Evolutionary conservation across 1,140 invertebrate species (phyloP).

Genomic region (Trissolcus basalis): DNA sequence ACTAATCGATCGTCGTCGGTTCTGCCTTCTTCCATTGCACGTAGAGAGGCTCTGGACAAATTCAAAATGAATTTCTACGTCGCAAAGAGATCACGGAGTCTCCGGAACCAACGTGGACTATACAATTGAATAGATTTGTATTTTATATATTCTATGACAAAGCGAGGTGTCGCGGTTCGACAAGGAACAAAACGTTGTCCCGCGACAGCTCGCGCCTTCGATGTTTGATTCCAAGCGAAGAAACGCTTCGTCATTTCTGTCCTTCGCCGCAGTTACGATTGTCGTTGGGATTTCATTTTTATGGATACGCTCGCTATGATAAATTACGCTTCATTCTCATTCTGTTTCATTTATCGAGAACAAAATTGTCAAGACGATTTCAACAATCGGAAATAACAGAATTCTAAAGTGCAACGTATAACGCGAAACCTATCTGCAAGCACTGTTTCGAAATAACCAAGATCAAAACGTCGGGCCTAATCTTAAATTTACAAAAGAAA

Average conservation of each 20-base stretch:
- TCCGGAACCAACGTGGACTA: conserved; percentile 61
- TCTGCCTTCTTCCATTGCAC: conserved; percentile 25
- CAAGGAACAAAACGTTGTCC: conserved; percentile 51
- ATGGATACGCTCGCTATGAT: conserved; percentile 29
- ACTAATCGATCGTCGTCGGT: conserved; percentile 43
- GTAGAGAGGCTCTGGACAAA: conserved; percentile 29
- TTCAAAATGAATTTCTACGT: conserved; percentile 3
- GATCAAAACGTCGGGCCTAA: too few relatives aligned
- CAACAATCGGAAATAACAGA: too few relatives aligned
- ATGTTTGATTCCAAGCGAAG: conserved; percentile 67
- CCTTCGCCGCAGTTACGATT: conserved; percentile 63
- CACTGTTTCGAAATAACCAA: too few relatives aligned
- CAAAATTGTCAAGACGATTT: neutral
- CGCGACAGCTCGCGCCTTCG: conserved; percentile 63
- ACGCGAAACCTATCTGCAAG: too few relatives aligned
- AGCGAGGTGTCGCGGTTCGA: conserved; percentile 21
- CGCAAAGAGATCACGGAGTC: conserved; percentile 65
- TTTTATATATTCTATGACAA: conserved; percentile 3
- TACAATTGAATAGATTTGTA: conserved; percentile 48
- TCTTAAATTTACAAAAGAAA: too few relatives aligned
- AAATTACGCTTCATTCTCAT: conserved; percentile 1
- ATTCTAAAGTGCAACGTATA: too few relatives aligned
- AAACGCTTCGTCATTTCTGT: conserved; percentile 39
- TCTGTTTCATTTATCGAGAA: neutral
- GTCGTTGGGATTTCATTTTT: conserved; percentile 64